Conservation (phyloP, 2,797 vertebrate species). For the Sparidentex hasta region DNA sequence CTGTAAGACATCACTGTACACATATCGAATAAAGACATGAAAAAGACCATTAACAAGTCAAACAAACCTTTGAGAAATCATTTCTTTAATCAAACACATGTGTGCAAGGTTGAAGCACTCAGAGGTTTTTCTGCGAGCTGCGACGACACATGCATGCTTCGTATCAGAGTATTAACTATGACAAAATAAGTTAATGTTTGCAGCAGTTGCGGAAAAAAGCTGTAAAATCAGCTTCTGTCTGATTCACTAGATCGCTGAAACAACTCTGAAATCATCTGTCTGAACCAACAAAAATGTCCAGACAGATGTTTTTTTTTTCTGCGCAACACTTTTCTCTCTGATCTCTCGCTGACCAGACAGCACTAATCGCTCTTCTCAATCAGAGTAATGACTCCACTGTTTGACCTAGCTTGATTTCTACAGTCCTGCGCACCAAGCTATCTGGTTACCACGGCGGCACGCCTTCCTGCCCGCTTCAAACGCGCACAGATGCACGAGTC, state of each 20-base stretch:
- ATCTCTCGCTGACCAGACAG: conserved; percentile 44
- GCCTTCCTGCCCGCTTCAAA: conserved; percentile 64
- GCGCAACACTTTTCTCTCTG: neutral
- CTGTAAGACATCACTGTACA: neutral
- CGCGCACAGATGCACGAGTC: conserved; percentile 9
- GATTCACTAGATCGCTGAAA: neutral
- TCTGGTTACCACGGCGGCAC: conserved; percentile 61
- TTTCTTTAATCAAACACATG: neutral
- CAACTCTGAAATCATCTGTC: neutral
- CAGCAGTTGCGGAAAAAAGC: neutral
- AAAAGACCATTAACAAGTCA: neutral
- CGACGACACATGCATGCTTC: too few species aligned
- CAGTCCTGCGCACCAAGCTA: conserved; percentile 24
- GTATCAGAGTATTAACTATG: neutral
- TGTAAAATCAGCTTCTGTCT: neutral
- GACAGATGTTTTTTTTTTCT: conserved; percentile 40
- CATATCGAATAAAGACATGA: neutral
- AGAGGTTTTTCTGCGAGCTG: too few species aligned
- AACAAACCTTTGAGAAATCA: neutral
- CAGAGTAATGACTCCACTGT: conserved; percentile 64
- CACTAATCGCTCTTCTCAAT: conserved; percentile 66
- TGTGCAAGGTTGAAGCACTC: neutral
- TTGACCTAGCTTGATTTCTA: conserved; percentile 59
- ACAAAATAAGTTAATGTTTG: neutral
- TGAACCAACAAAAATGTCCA: conserved; percentile 19